Evolutionary conservation across 2,888 invertebrate species (phyloP), one percentile per base, ranked within the genome.

Genomic region (Amiota mariae): DNA sequence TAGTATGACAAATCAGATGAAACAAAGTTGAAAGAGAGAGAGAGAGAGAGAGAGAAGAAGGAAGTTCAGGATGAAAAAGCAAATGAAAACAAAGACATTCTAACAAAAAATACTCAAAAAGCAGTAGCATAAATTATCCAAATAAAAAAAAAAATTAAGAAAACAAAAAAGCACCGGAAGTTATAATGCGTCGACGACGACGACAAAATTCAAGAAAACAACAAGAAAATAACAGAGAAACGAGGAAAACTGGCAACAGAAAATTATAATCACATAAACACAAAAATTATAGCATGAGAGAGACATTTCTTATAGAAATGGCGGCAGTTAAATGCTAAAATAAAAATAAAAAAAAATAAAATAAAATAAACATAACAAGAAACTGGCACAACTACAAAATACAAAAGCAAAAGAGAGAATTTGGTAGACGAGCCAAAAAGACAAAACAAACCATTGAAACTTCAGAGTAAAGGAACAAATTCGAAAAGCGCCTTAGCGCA

Each of bases 121-220:
- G 77, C 81, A 80, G 76, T 77, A 81, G 78, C 84, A 85, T 85
- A 85, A 85, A 85, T 85, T 85, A 85, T 81, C 13, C 1, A 63
- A n/a, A 6, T 46, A 8, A 63, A 36, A 51, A 36, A 36, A 6
- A 6, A 36, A n/a, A n/a, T n/a, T n/a, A n/a, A n/a, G n/a, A n/a
- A 36, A 36, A 36, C 8, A 36, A 80, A 82, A 78, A 80, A 80
- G 78, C 72, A 82, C 71, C 85, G 85, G 85, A 85, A 85, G 84
- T 86, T 80, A 79, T 85, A 85, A 81, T 85, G 85, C 85, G 36
- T 36, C 36, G 36, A 4, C 36, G 36, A 36, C 36, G 36, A 36
- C 36, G 85, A 79, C 83, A 85, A 84, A 83, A 79, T 77, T 80
- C 77, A 83, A 85, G 82, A 78, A 75, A 59, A 71, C 18, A 61